Evolutionary conservation across 1,140 invertebrate genomes (phyloP).

Genomic region (Lineus longissimus): DNA sequence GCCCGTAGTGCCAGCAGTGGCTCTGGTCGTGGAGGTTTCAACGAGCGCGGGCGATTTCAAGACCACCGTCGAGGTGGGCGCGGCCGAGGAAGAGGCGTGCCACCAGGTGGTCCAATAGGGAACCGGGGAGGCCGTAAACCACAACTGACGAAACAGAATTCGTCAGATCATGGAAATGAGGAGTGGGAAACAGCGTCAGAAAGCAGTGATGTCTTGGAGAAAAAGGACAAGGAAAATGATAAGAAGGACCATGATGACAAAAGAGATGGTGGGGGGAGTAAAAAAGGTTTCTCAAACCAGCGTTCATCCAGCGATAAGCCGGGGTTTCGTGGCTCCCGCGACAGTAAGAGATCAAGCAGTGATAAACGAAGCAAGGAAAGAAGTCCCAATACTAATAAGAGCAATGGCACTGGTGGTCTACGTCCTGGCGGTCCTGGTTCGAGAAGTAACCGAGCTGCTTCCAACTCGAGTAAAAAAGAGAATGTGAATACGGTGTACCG

Average conservation of each 20-base stretch:
- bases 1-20: slow-evolving; percentile 15
- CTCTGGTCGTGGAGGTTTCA: slow-evolving; percentile 9
- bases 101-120: neutral
- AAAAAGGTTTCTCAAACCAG: slow-evolving; percentile 53
- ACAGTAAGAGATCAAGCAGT: neutral
- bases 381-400: slow-evolving; percentile 42
- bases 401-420: slow-evolving; percentile 28
- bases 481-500: slow-evolving; percentile 56
- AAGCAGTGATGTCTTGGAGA: slow-evolving; percentile 57
- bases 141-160: slow-evolving; percentile 50
- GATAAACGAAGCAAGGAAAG: slow-evolving; percentile 36
- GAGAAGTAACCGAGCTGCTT: slow-evolving; percentile 28
- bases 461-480: slow-evolving; percentile 40
- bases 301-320: slow-evolving; percentile 16
- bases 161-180: slow-evolving; percentile 57
- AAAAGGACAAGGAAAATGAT: slow-evolving; percentile 35
- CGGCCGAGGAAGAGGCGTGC: slow-evolving; percentile 18
- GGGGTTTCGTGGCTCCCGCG: neutral
- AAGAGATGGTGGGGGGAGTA: slow-evolving; percentile 32
- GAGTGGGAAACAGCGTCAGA: slow-evolving; percentile 65
- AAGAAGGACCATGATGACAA: slow-evolving; percentile 26
- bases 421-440: slow-evolving; percentile 28
- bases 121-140: slow-evolving; percentile 28
- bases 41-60: neutral
- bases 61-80: slow-evolving; percentile 26